phyloP scores from a whole-genome alignment of 2,113 vertebrate genomes.

The Sprattus sprattus region DNA sequence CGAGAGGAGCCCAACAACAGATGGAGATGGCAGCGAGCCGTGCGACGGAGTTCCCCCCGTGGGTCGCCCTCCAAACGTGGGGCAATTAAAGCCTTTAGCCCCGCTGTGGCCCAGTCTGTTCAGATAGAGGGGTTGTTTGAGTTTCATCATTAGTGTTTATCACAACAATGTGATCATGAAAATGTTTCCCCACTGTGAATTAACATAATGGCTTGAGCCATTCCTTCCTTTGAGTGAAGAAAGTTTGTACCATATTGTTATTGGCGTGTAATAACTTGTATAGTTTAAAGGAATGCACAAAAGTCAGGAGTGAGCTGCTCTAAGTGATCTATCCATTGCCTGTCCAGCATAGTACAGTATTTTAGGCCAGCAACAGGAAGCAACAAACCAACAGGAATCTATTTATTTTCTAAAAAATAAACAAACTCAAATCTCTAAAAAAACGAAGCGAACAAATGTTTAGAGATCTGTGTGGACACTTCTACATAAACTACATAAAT shows the following conservation, averaged over 20 bases:
- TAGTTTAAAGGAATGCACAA: no score
- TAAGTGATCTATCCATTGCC: background rate
- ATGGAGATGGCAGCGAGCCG: slow-evolving; percentile 64
- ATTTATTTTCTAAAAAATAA: no score
- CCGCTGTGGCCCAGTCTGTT: background rate
- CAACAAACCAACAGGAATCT: no score
- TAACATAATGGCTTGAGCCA: background rate
- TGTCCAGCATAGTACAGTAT: background rate
- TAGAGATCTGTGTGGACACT: no score
- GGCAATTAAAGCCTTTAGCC: slow-evolving; percentile 39
- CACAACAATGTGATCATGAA: background rate
- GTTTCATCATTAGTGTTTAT: background rate
- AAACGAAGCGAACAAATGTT: no score
- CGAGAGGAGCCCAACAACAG: slow-evolving; percentile 56
- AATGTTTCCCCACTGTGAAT: background rate
- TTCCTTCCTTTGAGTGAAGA: background rate
- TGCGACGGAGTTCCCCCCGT: slow-evolving; percentile 50
- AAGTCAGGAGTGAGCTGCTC: background rate
- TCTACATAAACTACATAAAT: background rate
- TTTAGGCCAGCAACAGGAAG: no score
- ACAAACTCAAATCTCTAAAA: no score
- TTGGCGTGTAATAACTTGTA: no score
- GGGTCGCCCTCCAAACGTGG: slow-evolving; percentile 55
- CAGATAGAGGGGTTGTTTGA: background rate
- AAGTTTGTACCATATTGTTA: background rate